Base-by-base conservation (phyloP, 2,113 vertebrate genomes). In the Leucosticte australis region DNA sequence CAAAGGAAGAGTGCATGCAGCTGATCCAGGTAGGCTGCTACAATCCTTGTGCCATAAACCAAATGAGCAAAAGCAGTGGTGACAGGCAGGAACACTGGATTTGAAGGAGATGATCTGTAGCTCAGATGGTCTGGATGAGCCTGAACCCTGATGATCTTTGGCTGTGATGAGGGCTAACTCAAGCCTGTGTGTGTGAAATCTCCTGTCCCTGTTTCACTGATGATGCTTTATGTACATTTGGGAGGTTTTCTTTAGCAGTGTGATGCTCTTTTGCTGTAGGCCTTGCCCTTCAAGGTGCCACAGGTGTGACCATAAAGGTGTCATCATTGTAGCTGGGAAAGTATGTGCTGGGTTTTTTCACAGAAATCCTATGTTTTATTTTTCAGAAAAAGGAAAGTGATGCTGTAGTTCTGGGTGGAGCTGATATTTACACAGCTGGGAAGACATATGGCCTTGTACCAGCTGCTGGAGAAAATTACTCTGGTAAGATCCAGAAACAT, bases 351-450 rank as follows among this genome's bases (percentile, higher is more conserved):
- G 10, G 3, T 50, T 47, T 83, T 87, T 83, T 46, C 16, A 70
- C 49, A 41, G 37, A 89, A 91, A 68, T 67, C 13, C 14, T 37
- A 4, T 50, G 37, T 74, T 77, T 62, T 74, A n/a, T 73, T 89
- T 93, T 92, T 71, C 89, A 99, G 99, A 97, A 98, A 81, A 98
- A 98, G 5, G 97, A 99, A 52, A 97, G 97, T 2, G 98, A 99
- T 35, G 98, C 95, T 24, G 96, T 99, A 82, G 99, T 98, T 65
- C 93, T 99, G 90, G 98, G 98, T 59, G 99, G 99, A 37, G 98
- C 98, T 68, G 98, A 99, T 95, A 98, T 99, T 97, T 99, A 99
- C 94, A 98, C 65, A 6, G 99, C 99, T 24, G 99, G 99, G 62
- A 99, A 99, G 97, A 97, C 64, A 0, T 98, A 98, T 0, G 98